Evolutionary conservation across 23 tunicate genomes (phyloP), one percentile per base, ranked within the genome.

Genomic region (Phallusia fumigata): DNA sequence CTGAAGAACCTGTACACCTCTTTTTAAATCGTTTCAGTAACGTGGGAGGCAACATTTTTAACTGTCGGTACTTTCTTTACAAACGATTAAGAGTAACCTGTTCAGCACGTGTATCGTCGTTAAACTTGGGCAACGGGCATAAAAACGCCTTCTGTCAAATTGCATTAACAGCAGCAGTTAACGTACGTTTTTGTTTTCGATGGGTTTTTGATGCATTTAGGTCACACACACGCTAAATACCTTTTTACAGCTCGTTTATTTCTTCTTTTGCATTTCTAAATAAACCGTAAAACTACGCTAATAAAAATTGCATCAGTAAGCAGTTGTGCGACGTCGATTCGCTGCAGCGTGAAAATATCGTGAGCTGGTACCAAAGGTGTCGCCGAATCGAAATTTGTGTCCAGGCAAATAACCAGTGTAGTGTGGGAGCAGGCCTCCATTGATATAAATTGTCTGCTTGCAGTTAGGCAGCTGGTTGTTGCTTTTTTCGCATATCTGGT

Each of bases 381-480:
- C 83, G 36, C 96, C 99, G 74, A 74, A 84, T 32, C 99, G 73
- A 52, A 85, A 91, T 65, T 91, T 96, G 52, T 96, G 93, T 0
- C 99, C 99, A 6, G 99, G 99, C 26, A 96, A 73, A 64, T 91
- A 91, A 16, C 99, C 99, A 34, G 94, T 96, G 79, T 96, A 96
- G 35, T 85, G 91, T 0, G 99, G 99, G 15, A 91, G 74, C 36
- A 96, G 31, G 5, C 99, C 99, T 19, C 78, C 82, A 33, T 89
- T 74, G 36, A 75, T 80, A 73, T 96, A 96, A 22, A 96, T 74
- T 11, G 93, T 79, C n/a, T 47, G 82, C 1, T 74, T 45, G 21
- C 74, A 53, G 36, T 73, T 72, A 8, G 49, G 34, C 31, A n/a
- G 31, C 5, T 13, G 21, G 64, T 79, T 45, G 18, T n/a, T 28